phyloP scores from a whole-genome alignment of 2,888 invertebrate species.

The Listrodromus nycthemerus region DNA sequence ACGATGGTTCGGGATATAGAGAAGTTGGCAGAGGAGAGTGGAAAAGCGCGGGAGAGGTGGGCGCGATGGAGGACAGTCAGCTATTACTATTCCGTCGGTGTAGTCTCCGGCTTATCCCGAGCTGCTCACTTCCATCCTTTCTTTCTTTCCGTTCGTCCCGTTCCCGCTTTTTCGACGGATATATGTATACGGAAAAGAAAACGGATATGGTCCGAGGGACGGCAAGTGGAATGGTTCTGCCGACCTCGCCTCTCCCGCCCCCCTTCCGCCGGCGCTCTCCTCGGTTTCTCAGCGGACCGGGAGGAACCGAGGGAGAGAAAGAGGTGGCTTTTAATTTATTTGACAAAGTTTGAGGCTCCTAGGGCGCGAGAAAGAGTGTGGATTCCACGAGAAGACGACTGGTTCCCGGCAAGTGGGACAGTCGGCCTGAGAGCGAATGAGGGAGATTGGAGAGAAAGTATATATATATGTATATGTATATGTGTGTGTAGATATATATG shows the following conservation, averaged over 20 bases:
- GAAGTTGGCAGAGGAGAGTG: slow-evolving; percentile 55
- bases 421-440: slow-evolving; percentile 33
- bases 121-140: slow-evolving; percentile 28
- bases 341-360: slow-evolving; percentile 77
- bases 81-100: slow-evolving; percentile 76
- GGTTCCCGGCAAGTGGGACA: slow-evolving; percentile 47
- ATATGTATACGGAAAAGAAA: slow-evolving; percentile 56
- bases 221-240: slow-evolving; percentile 60
- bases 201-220: slow-evolving; percentile 63
- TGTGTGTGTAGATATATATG: no score
- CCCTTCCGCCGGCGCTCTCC: slow-evolving; percentile 9
- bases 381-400: slow-evolving; percentile 49
- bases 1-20: slow-evolving; percentile 32
- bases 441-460: slow-evolving; percentile 21
- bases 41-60: slow-evolving; percentile 32
- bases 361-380: slow-evolving; percentile 55
- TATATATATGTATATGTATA: background rate
- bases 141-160: slow-evolving; percentile 14
- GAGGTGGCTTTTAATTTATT: slow-evolving; percentile 79
- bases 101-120: slow-evolving; percentile 62
- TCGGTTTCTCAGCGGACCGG: slow-evolving; percentile 50
- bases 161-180: slow-evolving; percentile 46
- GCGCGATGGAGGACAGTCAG: slow-evolving; percentile 57
- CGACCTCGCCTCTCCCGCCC: slow-evolving; percentile 30
- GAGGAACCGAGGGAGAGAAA: background rate